Conservation (phyloP, 1,140 invertebrate genomes). For the Orchestia grillus region DNA sequence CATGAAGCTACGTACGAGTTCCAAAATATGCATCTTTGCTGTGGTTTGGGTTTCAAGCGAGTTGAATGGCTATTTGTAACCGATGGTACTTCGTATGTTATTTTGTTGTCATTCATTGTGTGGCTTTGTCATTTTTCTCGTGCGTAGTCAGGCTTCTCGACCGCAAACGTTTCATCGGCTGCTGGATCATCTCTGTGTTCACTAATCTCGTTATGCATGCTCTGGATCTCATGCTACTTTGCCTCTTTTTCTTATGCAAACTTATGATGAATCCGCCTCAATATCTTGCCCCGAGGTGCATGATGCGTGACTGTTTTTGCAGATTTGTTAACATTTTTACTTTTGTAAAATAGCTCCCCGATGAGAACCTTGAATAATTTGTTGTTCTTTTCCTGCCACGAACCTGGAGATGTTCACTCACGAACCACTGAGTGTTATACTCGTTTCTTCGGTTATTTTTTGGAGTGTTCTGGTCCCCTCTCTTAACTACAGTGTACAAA, state of each 20-base stretch:
- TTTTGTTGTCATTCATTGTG: neutral
- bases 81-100: neutral
- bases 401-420: neutral
- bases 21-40: neutral
- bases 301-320: neutral
- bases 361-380: neutral
- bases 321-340: constrained; percentile 10
- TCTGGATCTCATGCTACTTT: neutral
- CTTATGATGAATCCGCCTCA: neutral
- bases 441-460: neutral
- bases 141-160: neutral
- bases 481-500: neutral
- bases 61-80: neutral
- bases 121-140: neutral
- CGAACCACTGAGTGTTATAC: neutral
- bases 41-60: neutral
- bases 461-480: neutral
- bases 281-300: neutral
- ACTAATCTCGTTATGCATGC: neutral
- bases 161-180: neutral
- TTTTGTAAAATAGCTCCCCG: neutral
- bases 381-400: neutral
- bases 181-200: neutral
- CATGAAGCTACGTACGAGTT: neutral
- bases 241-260: neutral